These are phyloP conservation scores for Hymenopus coronatus DNA, from an alignment of 2,888 invertebrate species.

Conservation along the genomic window DNA sequence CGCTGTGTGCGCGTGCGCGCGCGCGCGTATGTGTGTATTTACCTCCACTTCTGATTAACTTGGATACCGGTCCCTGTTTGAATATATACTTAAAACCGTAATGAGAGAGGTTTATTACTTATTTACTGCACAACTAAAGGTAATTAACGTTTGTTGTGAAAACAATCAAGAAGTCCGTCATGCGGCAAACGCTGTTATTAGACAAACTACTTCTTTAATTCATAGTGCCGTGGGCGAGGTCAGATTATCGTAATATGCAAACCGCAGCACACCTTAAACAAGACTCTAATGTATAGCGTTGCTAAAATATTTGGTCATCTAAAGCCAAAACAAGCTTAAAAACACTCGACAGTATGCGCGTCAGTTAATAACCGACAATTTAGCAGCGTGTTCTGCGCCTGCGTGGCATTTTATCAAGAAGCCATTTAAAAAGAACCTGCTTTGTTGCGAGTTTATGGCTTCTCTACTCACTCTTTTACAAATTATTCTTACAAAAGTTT, in stretches of 20 bases:
- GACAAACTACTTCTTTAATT: not conserved
- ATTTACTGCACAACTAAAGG: not conserved
- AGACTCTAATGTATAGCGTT: not conserved
- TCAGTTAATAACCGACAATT: too few species aligned
- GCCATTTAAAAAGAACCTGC: too few species aligned
- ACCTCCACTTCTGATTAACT: not conserved
- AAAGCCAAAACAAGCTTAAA: not conserved
- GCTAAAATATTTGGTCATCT: not conserved
- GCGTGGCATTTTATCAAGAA: too few species aligned
- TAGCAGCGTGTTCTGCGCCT: too few species aligned
- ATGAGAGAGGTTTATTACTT: not conserved
- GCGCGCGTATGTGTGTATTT: not conserved
- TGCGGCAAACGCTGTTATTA: not conserved
- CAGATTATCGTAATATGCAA: not conserved
- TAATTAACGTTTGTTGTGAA: constrained; percentile 12
- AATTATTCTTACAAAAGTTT: too few species aligned
- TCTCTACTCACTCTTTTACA: too few species aligned
- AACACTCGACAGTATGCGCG: not conserved
- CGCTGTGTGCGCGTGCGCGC: too few species aligned
- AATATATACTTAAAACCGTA: not conserved
- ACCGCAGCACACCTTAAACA: not conserved
- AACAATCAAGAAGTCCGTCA: constrained; percentile 1
- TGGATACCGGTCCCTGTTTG: not conserved
- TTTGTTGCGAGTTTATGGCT: too few species aligned
- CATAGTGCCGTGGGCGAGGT: not conserved